Base-by-base conservation (phyloP, 2,797 vertebrate genomes). In the Xerus rutilus region DNA sequence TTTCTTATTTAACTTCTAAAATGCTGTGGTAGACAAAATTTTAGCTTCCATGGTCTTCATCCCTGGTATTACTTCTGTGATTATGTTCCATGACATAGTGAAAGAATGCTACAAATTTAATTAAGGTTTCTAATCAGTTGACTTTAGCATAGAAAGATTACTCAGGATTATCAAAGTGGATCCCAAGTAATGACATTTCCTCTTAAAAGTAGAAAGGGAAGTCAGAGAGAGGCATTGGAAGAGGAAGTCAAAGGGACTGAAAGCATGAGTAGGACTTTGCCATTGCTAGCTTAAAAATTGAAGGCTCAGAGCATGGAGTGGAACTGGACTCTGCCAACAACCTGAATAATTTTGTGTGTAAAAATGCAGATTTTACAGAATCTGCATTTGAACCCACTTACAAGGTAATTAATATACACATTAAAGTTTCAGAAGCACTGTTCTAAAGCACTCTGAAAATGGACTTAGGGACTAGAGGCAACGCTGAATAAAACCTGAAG, bases 1-100 rank as follows among this genome's bases (percentile, higher is more conserved):
- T 77, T 89, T 35, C n/a, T 92, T 87, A 84, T 30, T 91, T 92
- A 86, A 74, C 57, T 70, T 95, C 6, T 92, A 67, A 95, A 74
- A 95, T 57, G 17, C 47, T 74, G 9, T 73, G 32, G 9, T 76
- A 70, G 30, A 15, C 76, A 89, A 81, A 86, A 89, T 94, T 82
- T 81, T 94, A 57, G 32, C 62, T 47, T 57, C 10, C n/a, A 65
- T 92, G 28, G 67, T 89, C 76, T 90, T 72, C 67, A 20, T 28
- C 4, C 49, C 59, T 86, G 28, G 32, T 81, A 45, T 65, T 47
- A 47, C 17, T 78, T 7, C 18, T 62, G 6, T 52, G 32, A 35
- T 70, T 82, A 72, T n/a, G 18, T 57, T 86, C 28, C 35, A 77
- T 67, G 77, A 52, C 54, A 28, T 62, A 32, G 15, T 47, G 67